phyloP scores from a whole-genome alignment of 2,797 vertebrate species.

The Premnoplex brunnescens region DNA sequence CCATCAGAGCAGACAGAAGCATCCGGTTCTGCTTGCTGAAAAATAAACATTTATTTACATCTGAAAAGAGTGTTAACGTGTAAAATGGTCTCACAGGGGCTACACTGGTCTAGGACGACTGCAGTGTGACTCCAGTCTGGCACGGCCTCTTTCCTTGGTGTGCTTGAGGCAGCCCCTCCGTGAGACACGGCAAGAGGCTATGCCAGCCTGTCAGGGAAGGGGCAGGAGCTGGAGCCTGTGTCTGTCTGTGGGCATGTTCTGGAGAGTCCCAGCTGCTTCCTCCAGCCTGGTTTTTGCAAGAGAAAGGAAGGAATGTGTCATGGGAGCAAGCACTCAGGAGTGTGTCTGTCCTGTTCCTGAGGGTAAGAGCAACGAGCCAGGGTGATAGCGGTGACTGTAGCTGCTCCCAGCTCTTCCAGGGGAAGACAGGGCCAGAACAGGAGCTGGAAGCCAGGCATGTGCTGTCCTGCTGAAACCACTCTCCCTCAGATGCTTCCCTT shows the following conservation, averaged over 20 bases:
- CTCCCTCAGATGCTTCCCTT: rapidly evolving
- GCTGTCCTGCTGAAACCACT: neutral
- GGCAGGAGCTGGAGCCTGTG: neutral
- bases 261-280: neutral
- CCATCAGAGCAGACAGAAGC: neutral
- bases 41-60: constrained; percentile 66
- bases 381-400: neutral
- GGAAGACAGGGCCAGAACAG: rapidly evolving
- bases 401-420: neutral
- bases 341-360: rapidly evolving
- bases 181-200: rapidly evolving
- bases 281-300: neutral
- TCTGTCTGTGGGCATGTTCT: rapidly evolving
- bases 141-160: neutral
- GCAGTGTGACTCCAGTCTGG: neutral
- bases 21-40: neutral
- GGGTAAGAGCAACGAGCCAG: rapidly evolving
- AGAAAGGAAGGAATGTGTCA: neutral
- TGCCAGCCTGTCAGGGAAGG: rapidly evolving
- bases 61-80: neutral
- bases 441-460: rapidly evolving
- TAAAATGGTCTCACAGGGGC: neutral
- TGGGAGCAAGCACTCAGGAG: neutral
- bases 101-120: neutral
- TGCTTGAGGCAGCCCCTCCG: rapidly evolving